Evolutionary conservation across 2,797 vertebrate species (phyloP).

Genomic region (Luscinia luscinia): DNA sequence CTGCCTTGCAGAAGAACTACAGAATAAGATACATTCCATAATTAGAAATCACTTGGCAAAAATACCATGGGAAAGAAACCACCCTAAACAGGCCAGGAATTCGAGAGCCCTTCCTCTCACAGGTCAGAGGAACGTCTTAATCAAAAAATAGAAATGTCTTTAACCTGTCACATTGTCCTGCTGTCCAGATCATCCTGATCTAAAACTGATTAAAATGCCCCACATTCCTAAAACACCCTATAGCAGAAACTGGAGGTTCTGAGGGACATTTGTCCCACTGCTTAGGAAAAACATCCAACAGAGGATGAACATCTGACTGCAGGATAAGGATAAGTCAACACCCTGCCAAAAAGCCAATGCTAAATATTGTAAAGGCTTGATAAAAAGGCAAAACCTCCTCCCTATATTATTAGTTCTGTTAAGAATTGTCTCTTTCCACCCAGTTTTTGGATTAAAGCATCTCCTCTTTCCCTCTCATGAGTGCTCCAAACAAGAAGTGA

Average conservation of each 20-base stretch:
- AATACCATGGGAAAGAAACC: constrained; percentile 56
- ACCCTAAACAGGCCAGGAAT: constrained; percentile 54
- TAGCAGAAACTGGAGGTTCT: neutral
- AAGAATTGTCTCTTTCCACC: neutral
- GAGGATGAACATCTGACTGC: neutral
- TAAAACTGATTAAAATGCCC: neutral
- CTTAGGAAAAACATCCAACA: neutral
- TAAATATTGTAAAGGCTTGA: neutral
- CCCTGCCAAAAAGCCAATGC: neutral
- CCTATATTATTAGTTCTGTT: neutral
- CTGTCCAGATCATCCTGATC: neutral
- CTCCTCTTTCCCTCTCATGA: neutral
- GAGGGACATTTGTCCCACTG: neutral
- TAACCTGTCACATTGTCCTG: constrained; percentile 9
- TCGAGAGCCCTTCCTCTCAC: constrained; percentile 14
- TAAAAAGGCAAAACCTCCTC: neutral
- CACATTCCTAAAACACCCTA: neutral
- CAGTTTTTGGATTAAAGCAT: neutral
- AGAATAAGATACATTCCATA: constrained; percentile 43
- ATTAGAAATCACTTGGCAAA: constrained; percentile 65
- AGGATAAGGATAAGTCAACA: neutral
- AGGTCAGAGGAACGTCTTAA: constrained; percentile 29
- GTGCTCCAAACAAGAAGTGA: neutral
- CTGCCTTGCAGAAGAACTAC: constrained; percentile 27
- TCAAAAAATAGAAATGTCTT: constrained; percentile 26